Percentiles rank a stretch among this genome's conserved stretches.
phyloP scores from a whole-genome alignment of 2,888 invertebrate species.

The Sturmia bella region DNA sequence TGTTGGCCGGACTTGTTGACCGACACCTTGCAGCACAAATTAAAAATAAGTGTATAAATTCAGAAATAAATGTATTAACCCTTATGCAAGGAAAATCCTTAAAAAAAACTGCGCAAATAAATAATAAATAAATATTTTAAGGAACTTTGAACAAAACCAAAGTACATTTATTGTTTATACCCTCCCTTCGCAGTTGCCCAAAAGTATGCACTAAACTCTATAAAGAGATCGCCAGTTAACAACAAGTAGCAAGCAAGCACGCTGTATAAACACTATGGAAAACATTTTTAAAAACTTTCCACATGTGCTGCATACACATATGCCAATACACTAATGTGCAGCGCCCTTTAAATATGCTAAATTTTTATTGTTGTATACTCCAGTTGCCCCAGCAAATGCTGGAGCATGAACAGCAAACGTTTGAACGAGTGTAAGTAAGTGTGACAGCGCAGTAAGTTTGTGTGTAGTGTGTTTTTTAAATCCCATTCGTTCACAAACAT shows the following conservation, averaged over 20 bases:
- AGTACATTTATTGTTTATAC: slow-evolving; percentile 9
- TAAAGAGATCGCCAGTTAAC: slow-evolving; percentile 43
- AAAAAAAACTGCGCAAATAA: slow-evolving; percentile 29
- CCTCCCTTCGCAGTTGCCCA: slow-evolving; percentile 33
- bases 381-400: slow-evolving; percentile 44
- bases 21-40: neutral
- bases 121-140: slow-evolving; percentile 54
- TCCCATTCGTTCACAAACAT: slow-evolving; percentile 67
- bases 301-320: neutral
- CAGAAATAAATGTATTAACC: too few relatives aligned
- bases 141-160: slow-evolving; percentile 27
- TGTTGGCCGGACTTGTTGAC: slow-evolving; percentile 53
- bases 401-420: slow-evolving; percentile 3
- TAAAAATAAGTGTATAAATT: too few relatives aligned
- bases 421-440: neutral
- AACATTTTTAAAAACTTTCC: neutral
- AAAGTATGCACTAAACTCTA: slow-evolving; percentile 45
- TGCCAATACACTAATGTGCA: neutral
- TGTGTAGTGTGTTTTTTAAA: slow-evolving; percentile 49
- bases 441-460: neutral
- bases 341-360: slow-evolving; percentile 54
- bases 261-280: slow-evolving; percentile 29
- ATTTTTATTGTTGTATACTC: slow-evolving; percentile 18
- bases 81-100: neutral
- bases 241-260: slow-evolving; percentile 25